Evolutionary conservation across 2,797 vertebrate genomes (phyloP).

Genomic region (Bovichtus variegatus): DNA sequence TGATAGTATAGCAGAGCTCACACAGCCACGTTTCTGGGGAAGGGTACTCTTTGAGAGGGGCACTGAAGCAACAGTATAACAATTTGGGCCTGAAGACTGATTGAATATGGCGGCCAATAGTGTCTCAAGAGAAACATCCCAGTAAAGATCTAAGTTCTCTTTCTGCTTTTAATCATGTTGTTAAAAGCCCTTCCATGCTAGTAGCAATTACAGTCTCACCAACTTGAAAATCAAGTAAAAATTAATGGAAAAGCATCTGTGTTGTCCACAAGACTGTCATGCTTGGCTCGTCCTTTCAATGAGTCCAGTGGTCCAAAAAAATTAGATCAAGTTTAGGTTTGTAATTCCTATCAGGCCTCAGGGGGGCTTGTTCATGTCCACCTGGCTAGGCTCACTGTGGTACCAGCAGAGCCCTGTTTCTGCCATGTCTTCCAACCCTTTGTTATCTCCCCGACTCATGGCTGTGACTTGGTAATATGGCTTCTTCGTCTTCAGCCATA

Average conservation of each 20-base stretch:
- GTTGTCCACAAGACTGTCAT: conserved; percentile 11
- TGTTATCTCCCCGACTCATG: conserved; percentile 79
- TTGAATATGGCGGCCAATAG: neutral
- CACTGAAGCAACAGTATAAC: conserved; percentile 1
- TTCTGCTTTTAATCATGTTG: conserved; percentile 20
- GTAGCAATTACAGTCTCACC: neutral
- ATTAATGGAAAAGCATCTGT: conserved; percentile 18
- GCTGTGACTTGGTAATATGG: conserved; percentile 46
- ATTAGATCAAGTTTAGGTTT: neutral
- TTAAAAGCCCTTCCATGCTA: conserved; percentile 14
- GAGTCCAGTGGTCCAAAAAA: conserved; percentile 28
- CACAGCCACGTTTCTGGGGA: conserved; percentile 20
- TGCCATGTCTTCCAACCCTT: conserved; percentile 49
- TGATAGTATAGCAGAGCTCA: conserved; percentile 21
- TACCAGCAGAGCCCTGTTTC: conserved; percentile 20
- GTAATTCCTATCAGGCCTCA: conserved; percentile 32
- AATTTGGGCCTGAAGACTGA: conserved; percentile 13
- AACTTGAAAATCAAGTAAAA: neutral
- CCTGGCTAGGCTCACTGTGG: conserved; percentile 10
- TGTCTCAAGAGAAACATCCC: conserved; percentile 18
- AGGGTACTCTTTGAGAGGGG: conserved; percentile 13
- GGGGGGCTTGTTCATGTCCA: neutral
- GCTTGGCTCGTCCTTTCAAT: conserved; percentile 21
- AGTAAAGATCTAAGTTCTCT: neutral
- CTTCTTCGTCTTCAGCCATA: conserved; percentile 40